Evolutionary conservation across 2,113 vertebrate genomes (phyloP), one percentile per base, ranked within the genome.

Genomic region (Alouatta palliata): DNA sequence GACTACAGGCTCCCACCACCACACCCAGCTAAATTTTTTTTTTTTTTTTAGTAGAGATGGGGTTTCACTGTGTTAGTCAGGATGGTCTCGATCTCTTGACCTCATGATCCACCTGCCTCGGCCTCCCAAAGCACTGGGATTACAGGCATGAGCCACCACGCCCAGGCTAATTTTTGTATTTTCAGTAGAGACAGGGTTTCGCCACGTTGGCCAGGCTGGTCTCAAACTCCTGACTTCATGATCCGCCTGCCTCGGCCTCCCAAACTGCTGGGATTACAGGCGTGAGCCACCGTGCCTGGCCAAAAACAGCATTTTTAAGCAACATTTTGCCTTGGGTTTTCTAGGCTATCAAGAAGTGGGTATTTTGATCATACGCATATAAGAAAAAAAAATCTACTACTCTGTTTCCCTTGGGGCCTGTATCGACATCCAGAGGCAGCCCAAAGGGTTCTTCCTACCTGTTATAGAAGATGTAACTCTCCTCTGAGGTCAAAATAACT

Each of bases 371-470:
- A 84, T 37, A 32, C 27, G 20, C 43, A 70, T 64, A 45, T 12
- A 32, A 43, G 30, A 94, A 95, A 68, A 92, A 79, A 56, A 97
- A 96, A 94, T 35, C 92, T 52, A 91, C 79, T 86, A 95, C n/a
- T 43, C 85, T 82, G 47, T 90, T 91, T 94, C 80, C 56, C 47
- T 21, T n/a, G 71, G 58, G 54, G 5, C 14, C 43, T 87, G 11
- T 37, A 73, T 49, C 49, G 23, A 85, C 52, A 70, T 19, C 16
- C 13, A 71, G 27, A 84, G 76, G 80, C 58, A 71, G 37, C 17
- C 45, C 84, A 64, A 87, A 96, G 43, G 11, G 32, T 75, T 95
- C 43, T n/a, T 96, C 27, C 77, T 66, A 80, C 66, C 66, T 83
- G 10, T 40, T 80, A 27, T 20, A 45, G 27, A 87, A 73, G 71